Percentiles rank a stretch among this genome's conserved stretches.
phyloP scores from a whole-genome alignment of 2,888 invertebrate genomes.

The Parelbella ahira region DNA sequence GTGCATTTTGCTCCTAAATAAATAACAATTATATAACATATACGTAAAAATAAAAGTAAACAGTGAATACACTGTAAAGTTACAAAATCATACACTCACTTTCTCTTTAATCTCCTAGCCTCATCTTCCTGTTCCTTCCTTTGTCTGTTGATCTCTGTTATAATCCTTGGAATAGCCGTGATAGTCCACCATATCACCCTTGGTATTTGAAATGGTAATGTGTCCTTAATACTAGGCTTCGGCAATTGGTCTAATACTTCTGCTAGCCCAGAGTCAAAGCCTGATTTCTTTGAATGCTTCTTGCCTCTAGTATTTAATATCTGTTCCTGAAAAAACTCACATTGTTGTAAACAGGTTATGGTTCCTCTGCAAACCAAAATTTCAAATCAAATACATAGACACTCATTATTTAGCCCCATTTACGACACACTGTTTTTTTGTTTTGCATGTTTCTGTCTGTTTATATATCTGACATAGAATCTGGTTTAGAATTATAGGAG shows the following conservation, averaged over 20 bases:
- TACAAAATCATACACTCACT: too few species aligned
- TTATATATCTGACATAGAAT: too few species aligned
- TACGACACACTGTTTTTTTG: too few species aligned
- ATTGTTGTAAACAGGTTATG: not conserved
- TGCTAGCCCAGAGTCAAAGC: conserved; percentile 82
- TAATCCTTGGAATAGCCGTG: conserved; percentile 76
- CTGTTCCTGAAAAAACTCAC: conserved; percentile 80
- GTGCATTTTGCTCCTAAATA: too few species aligned
- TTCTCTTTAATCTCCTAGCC: conserved; percentile 80
- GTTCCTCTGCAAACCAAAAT: too few species aligned
- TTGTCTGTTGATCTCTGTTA: conserved; percentile 48
- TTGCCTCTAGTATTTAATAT: conserved; percentile 84
- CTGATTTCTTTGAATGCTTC: conserved; percentile 82
- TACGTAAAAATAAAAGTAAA: too few species aligned
- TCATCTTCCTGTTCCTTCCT: conserved; percentile 77
- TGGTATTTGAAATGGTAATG: conserved; percentile 91
- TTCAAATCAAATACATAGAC: too few species aligned
- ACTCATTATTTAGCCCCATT: too few species aligned
- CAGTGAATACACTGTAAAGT: too few species aligned
- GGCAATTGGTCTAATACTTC: conserved; percentile 85
- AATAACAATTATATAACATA: too few species aligned
- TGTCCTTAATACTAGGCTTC: conserved; percentile 86
- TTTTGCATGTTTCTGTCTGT: not conserved
- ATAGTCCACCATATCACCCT: conserved; percentile 83
- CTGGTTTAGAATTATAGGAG: too few species aligned